phyloP scores from a whole-genome alignment of 1,140 invertebrate species.

The Dendroctonus valens region DNA sequence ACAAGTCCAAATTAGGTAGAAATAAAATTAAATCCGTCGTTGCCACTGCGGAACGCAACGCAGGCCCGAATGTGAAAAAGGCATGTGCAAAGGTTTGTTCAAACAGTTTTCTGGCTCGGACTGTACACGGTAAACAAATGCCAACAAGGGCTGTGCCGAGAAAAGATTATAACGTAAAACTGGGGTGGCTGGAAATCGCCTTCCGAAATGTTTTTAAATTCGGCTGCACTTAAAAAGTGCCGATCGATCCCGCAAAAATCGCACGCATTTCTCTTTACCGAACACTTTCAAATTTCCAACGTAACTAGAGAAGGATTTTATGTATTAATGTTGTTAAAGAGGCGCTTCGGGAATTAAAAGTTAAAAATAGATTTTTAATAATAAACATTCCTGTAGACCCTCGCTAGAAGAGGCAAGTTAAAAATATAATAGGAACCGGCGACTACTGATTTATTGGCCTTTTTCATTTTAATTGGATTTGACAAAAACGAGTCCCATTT shows the following conservation, averaged over 20 bases:
- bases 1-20: slow-evolving; percentile 26
- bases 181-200: slow-evolving; percentile 30
- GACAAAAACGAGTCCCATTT: no score
- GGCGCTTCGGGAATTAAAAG: slow-evolving; percentile 20
- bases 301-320: slow-evolving; percentile 12
- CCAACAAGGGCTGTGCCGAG: slow-evolving; percentile 27
- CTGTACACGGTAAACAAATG: slow-evolving; percentile 39
- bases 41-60: slow-evolving; percentile 7
- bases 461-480: no score
- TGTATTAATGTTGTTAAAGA: slow-evolving; percentile 33
- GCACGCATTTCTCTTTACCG: background rate
- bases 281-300: slow-evolving; percentile 2
- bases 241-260: background rate
- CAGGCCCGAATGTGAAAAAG: slow-evolving; percentile 21
- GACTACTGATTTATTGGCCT: no score
- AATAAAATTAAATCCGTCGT: slow-evolving; percentile 18
- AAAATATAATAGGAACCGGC: slow-evolving; percentile 13
- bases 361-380: slow-evolving; percentile 36
- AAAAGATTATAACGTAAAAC: slow-evolving; percentile 35
- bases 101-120: slow-evolving; percentile 25
- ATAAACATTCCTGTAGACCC: slow-evolving; percentile 30
- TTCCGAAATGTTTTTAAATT: slow-evolving; percentile 17
- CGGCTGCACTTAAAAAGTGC: slow-evolving; percentile 12
- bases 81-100: slow-evolving; percentile 16
- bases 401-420: slow-evolving; percentile 32